Conservation (phyloP, 1,140 invertebrate genomes). For the Holotrichia oblita region DNA sequence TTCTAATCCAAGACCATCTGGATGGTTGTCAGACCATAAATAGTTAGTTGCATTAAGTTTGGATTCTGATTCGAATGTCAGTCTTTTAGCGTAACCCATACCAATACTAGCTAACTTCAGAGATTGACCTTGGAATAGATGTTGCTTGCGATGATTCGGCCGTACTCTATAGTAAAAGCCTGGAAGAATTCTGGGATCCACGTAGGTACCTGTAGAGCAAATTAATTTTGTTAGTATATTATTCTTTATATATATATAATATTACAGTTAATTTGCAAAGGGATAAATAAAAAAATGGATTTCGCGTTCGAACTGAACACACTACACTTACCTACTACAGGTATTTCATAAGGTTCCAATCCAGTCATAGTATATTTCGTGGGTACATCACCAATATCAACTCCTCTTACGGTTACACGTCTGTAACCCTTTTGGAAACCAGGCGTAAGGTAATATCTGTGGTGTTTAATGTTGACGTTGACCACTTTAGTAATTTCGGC, state of each 20-base stretch:
- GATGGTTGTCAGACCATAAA: conserved; percentile 83
- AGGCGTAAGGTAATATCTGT: conserved; percentile 69
- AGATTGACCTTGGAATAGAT: conserved; percentile 72
- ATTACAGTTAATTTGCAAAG: too few relatives aligned
- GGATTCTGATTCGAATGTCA: conserved; percentile 76
- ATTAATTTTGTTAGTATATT: too few relatives aligned
- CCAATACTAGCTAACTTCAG: conserved; percentile 73
- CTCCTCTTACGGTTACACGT: conserved; percentile 68
- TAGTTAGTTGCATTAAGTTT: conserved; percentile 73
- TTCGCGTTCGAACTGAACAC: too few relatives aligned
- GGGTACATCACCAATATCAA: conserved; percentile 71
- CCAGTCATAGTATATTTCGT: conserved; percentile 75
- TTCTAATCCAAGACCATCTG: conserved; percentile 77
- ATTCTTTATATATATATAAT: too few relatives aligned
- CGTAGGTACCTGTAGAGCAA: conserved; percentile 77
- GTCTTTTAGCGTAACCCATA: conserved; percentile 78
- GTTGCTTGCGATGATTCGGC: conserved; percentile 68
- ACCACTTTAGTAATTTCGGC: conserved; percentile 66
- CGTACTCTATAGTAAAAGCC: conserved; percentile 79
- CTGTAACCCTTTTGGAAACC: conserved; percentile 70
- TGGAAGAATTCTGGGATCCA: conserved; percentile 76
- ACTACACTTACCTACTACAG: conserved; percentile 73
- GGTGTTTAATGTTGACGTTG: conserved; percentile 68
- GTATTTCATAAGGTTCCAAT: conserved; percentile 75
- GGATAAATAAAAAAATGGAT: too few relatives aligned